A percentile compares a stretch with the other conserved stretches of the same genome.
These are phyloP conservation scores for Delichon dasypus DNA, from an alignment of 2,797 vertebrate species.

Conservation along the genomic window DNA sequence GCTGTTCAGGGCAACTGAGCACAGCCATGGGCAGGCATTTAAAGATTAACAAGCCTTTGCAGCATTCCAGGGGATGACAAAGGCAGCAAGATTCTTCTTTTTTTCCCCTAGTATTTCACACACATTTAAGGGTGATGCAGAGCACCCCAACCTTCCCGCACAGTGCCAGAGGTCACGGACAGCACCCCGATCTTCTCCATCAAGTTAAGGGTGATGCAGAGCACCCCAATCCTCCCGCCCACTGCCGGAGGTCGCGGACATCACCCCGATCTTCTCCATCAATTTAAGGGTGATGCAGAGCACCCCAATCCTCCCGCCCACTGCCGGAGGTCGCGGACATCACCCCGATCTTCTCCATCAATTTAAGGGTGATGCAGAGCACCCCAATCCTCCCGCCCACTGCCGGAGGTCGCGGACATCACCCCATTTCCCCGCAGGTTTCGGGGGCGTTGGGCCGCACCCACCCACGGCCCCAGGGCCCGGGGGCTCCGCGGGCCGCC, in stretches of 20 bases:
- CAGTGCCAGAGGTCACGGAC: background rate
- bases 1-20: constrained; percentile 13
- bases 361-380: background rate
- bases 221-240: background rate
- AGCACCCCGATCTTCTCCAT: background rate
- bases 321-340: too few species aligned
- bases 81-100: background rate
- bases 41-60: constrained; percentile 53
- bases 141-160: background rate
- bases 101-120: background rate
- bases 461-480: background rate
- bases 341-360: too few species aligned
- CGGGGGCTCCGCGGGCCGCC: background rate
- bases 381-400: background rate
- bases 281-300: background rate
- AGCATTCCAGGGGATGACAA: background rate
- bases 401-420: background rate
- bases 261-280: too few species aligned
- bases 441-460: background rate
- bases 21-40: background rate
- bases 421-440: accelerated
- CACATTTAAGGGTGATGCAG: background rate
- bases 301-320: too few species aligned
- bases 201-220: background rate
- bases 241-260: background rate